Evolutionary conservation across 2,797 vertebrate genomes (phyloP).

Genomic region (Salarias fasciatus): DNA sequence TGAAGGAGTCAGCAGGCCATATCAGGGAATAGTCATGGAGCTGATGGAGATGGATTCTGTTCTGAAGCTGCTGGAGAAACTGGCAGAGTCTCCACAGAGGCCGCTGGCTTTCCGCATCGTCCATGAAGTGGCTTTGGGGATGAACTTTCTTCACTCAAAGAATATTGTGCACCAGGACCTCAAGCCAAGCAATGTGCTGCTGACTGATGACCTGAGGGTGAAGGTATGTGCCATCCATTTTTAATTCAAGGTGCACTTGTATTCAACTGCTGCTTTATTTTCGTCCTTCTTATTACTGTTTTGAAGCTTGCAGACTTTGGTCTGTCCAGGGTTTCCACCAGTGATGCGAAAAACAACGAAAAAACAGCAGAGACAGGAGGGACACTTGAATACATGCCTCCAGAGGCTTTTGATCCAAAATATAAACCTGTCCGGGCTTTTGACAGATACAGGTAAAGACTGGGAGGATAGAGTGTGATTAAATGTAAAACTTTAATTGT

Average conservation of each 20-base stretch:
- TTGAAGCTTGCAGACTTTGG: slow-evolving; percentile 82
- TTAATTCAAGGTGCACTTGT: not conserved
- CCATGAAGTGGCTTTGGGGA: slow-evolving; percentile 74
- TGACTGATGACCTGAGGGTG: slow-evolving; percentile 64
- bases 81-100: slow-evolving; percentile 61
- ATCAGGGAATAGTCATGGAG: slow-evolving; percentile 78
- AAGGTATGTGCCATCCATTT: slow-evolving; percentile 55
- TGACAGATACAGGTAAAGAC: slow-evolving; percentile 79
- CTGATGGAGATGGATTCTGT: slow-evolving; percentile 76
- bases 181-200: slow-evolving; percentile 81
- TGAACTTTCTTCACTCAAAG: slow-evolving; percentile 78
- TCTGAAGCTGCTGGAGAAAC: slow-evolving; percentile 40
- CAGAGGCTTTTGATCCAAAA: slow-evolving; percentile 64
- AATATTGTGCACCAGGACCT: slow-evolving; percentile 75
- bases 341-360: not conserved
- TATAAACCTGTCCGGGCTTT: slow-evolving; percentile 63
- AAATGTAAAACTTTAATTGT: not conserved
- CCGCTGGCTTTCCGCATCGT: slow-evolving; percentile 72
- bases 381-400: slow-evolving; percentile 77
- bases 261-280: not conserved
- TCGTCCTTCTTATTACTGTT: slow-evolving; percentile 6
- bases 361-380: slow-evolving; percentile 30
- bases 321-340: slow-evolving; percentile 67
- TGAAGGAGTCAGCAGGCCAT: rapidly evolving
- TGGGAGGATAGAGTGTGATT: not conserved